Base-by-base conservation (phyloP, 2,113 vertebrate species). In the Climacteris rufus region DNA sequence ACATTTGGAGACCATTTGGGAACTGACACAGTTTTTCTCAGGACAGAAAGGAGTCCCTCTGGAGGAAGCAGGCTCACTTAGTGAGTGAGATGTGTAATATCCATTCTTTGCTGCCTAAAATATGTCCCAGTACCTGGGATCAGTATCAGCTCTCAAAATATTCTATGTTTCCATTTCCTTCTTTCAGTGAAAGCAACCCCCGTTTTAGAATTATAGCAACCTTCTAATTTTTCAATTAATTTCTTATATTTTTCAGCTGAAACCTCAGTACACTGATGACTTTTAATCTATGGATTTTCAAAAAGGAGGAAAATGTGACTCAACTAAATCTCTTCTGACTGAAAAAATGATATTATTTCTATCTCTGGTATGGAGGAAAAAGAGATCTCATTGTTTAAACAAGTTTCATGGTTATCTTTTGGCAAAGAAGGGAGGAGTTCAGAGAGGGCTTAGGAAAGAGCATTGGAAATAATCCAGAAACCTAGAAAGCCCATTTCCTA, bases 11-110 rank as follows among this genome's bases (percentile, higher is more conserved):
- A 92, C 75, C 88, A 69, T 94, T 90, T 93, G 88, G 92, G 90
- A 96, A 89, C 72, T 87, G 93, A 82, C 92, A 93, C 31, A 86
- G 76, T 86, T 97, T 95, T 92, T 70, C 84, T 27, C 72, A 83
- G 78, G 93, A 80, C 70, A 82, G 59, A 77, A 75, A 93, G 45
- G 53, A 94, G 56, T 75, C 87, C 54, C 86, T 76, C 42, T 75
- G 87, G 85, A 90, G 60, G 56, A 70, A 70, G 61, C 19, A 80
- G 54, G 13, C 37, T 93, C 57, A 65, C 63, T 89, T 87, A 64
- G 42, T 57, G 44, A 76, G 35, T 69, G 59, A 89, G 77, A 89
- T 77, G 91, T 90, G 84, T 82, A 97, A 63, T 74, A 85, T 45
- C 52, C 57, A 74, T 53, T 78, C 33, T 90, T 83, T 87, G 64